These are phyloP conservation scores for western clawed frog (Xenopus tropicalis) DNA, from an alignment of 2,113 vertebrate genomes.

Conservation along the genomic window DNA sequence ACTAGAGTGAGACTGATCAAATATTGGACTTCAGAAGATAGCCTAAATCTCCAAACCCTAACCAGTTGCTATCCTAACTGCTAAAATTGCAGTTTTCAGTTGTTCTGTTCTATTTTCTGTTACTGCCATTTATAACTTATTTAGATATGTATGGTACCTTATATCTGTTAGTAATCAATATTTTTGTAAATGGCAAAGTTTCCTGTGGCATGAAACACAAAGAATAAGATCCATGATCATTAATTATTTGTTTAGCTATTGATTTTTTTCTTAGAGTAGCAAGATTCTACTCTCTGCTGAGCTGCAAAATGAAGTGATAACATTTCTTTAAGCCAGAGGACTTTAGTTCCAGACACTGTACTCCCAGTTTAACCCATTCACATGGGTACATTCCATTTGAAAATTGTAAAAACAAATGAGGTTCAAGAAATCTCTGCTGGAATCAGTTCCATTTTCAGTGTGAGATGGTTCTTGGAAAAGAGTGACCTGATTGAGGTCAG, in stretches of 20 bases:
- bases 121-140: background rate
- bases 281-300: background rate
- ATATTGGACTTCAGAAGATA: too few relatives aligned
- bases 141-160: too few relatives aligned
- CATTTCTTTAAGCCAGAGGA: background rate
- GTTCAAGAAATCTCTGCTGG: too few relatives aligned
- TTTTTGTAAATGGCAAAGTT: background rate
- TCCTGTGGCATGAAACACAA: background rate
- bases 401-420: too few relatives aligned
- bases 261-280: background rate
- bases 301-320: background rate
- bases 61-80: too few relatives aligned
- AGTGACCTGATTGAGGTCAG: too few relatives aligned
- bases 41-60: too few relatives aligned
- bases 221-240: background rate
- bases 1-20: too few relatives aligned
- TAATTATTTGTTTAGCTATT: background rate
- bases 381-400: background rate
- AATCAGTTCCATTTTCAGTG: too few relatives aligned
- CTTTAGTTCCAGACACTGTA: background rate
- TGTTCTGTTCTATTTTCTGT: too few relatives aligned
- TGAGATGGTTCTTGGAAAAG: too few relatives aligned
- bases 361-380: background rate
- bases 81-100: too few relatives aligned
- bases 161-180: background rate